These are phyloP conservation scores for Leucophenga montana DNA, from an alignment of 2,888 invertebrate species.

Conservation along the genomic window DNA sequence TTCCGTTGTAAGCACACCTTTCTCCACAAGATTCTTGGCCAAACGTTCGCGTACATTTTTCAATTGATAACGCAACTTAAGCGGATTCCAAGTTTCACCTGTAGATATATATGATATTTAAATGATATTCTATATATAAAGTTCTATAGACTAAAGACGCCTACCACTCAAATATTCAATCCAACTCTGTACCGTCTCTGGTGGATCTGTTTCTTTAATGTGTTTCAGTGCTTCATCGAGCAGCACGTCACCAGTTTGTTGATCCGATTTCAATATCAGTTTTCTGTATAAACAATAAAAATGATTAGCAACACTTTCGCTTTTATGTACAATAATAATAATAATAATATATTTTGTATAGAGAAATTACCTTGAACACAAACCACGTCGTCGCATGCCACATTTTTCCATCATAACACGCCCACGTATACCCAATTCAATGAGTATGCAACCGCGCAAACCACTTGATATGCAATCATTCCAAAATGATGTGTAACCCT, in stretches of 20 bases:
- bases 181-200: slow-evolving; percentile 98
- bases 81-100: slow-evolving; percentile 99
- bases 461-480: slow-evolving; percentile 99
- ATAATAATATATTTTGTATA: neutral
- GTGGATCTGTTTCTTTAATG: slow-evolving; percentile 97
- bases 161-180: slow-evolving; percentile 98
- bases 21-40: slow-evolving; percentile 99
- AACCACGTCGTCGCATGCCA: slow-evolving; percentile 94
- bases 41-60: slow-evolving; percentile 98
- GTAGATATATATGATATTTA: neutral
- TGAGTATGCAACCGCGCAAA: slow-evolving; percentile 96
- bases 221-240: slow-evolving; percentile 96
- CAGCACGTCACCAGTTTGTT: slow-evolving; percentile 97
- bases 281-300: slow-evolving; percentile 75
- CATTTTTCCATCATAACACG: slow-evolving; percentile 96
- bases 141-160: slow-evolving; percentile 52
- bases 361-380: slow-evolving; percentile 84
- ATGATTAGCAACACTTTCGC: neutral
- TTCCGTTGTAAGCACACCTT: slow-evolving; percentile 98
- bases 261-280: slow-evolving; percentile 86
- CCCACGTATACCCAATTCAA: slow-evolving; percentile 95
- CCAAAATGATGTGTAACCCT: slow-evolving; percentile 99
- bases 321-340: slow-evolving; percentile 53
- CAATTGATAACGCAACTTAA: slow-evolving; percentile 97
- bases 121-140: no score